Evolutionary conservation across 1,140 invertebrate genomes (phyloP).

Genomic region (Pararge aegeria): DNA sequence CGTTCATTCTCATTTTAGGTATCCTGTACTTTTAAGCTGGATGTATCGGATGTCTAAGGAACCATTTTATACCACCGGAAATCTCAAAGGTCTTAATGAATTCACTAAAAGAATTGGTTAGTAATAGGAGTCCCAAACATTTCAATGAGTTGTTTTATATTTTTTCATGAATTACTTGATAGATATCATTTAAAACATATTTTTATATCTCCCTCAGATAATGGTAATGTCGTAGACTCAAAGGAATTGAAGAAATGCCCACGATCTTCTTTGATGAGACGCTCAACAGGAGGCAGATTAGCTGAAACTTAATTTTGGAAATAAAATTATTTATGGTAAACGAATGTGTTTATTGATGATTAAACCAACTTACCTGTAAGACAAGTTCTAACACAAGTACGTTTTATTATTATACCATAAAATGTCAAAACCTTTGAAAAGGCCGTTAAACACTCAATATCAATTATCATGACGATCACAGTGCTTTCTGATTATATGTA

Average conservation of each 20-base stretch:
- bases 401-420: too few relatives aligned
- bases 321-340: background rate
- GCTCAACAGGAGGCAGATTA: constrained; percentile 25
- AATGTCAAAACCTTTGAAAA: too few relatives aligned
- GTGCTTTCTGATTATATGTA: too few relatives aligned
- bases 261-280: constrained; percentile 41
- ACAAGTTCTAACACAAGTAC: too few relatives aligned
- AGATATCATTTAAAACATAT: background rate
- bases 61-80: constrained; percentile 47
- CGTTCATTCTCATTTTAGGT: constrained; percentile 33
- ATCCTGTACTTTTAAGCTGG: constrained; percentile 43
- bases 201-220: constrained; percentile 27
- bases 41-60: constrained; percentile 47
- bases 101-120: constrained; percentile 55
- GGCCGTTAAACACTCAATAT: too few relatives aligned
- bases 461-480: too few relatives aligned
- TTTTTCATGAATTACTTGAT: background rate
- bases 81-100: constrained; percentile 48
- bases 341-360: background rate
- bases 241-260: constrained; percentile 45
- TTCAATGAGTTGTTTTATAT: constrained; percentile 17
- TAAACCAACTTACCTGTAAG: too few relatives aligned
- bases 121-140: constrained; percentile 19
- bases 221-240: constrained; percentile 28
- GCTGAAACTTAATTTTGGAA: constrained; percentile 11